Evolutionary conservation across 2,888 invertebrate genomes (phyloP).

Genomic region (Pammene aurita): DNA sequence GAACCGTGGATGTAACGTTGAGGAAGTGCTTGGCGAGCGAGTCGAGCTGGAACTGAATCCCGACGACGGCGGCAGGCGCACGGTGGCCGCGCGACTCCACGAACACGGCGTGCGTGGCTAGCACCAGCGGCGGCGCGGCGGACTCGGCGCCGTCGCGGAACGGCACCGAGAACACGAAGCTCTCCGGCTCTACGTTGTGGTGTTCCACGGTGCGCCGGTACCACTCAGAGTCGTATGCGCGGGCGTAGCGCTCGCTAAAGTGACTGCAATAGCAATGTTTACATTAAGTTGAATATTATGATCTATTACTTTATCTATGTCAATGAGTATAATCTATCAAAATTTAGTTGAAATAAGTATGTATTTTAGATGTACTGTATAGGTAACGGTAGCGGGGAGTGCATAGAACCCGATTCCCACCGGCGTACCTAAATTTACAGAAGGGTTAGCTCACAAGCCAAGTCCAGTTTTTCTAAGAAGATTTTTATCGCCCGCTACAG

Average conservation of each 20-base stretch:
- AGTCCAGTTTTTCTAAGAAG: too few species aligned
- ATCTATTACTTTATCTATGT: too few species aligned
- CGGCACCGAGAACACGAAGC: constrained; percentile 95
- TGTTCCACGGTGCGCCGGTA: constrained; percentile 96
- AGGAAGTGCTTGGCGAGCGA: constrained; percentile 92
- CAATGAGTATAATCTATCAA: not conserved
- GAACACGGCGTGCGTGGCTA: constrained; percentile 96
- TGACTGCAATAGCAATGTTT: constrained; percentile 83
- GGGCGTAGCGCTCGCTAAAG: constrained; percentile 90
- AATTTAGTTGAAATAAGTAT: too few species aligned
- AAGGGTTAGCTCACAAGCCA: too few species aligned
- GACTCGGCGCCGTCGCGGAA: constrained; percentile 85
- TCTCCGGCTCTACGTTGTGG: constrained; percentile 92
- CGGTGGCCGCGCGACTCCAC: constrained; percentile 91
- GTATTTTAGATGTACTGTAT: too few species aligned
- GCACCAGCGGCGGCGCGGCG: constrained; percentile 87
- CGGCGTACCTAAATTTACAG: too few species aligned
- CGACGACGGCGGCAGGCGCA: constrained; percentile 96
- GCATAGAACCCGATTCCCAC: too few species aligned
- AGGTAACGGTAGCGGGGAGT: too few species aligned
- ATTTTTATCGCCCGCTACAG: too few species aligned
- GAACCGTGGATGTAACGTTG: constrained; percentile 94
- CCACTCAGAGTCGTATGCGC: constrained; percentile 95
- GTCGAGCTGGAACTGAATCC: constrained; percentile 93
- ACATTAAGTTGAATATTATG: too few species aligned